These are phyloP conservation scores for Batillaria attramentaria DNA, from an alignment of 1,140 invertebrate genomes.

Conservation along the genomic window DNA sequence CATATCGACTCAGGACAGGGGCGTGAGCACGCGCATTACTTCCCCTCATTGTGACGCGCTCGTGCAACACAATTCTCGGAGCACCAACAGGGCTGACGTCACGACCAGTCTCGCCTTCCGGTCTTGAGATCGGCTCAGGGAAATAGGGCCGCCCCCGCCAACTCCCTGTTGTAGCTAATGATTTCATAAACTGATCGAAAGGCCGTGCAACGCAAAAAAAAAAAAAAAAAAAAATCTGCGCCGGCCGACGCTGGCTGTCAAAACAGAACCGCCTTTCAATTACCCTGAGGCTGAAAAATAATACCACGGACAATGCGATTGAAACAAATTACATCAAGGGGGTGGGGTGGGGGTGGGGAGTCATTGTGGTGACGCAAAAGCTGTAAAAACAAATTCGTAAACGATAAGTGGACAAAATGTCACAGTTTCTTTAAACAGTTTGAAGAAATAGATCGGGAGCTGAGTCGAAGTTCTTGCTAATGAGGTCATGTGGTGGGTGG, in stretches of 20 bases:
- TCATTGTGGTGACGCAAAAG: too few relatives aligned
- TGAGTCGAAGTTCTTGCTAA: too few relatives aligned
- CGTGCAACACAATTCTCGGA: neutral
- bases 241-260: neutral
- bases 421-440: too few relatives aligned
- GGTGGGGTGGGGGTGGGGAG: too few relatives aligned
- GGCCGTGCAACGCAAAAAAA: neutral
- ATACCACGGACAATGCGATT: too few relatives aligned
- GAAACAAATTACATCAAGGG: too few relatives aligned
- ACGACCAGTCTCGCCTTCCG: neutral
- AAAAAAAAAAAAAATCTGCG: neutral
- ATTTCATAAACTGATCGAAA: neutral
- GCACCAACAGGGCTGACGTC: neutral
- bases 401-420: too few relatives aligned
- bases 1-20: too few relatives aligned
- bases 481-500: too few relatives aligned
- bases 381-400: too few relatives aligned
- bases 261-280: neutral
- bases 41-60: conserved; percentile 6
- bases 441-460: too few relatives aligned
- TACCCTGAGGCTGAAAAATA: too few relatives aligned
- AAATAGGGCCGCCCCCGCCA: neutral
- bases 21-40: neutral
- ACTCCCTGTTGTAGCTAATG: neutral
- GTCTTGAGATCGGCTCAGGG: neutral